phyloP scores from a whole-genome alignment of 2,888 invertebrate species.

The Atethmia centrago region DNA sequence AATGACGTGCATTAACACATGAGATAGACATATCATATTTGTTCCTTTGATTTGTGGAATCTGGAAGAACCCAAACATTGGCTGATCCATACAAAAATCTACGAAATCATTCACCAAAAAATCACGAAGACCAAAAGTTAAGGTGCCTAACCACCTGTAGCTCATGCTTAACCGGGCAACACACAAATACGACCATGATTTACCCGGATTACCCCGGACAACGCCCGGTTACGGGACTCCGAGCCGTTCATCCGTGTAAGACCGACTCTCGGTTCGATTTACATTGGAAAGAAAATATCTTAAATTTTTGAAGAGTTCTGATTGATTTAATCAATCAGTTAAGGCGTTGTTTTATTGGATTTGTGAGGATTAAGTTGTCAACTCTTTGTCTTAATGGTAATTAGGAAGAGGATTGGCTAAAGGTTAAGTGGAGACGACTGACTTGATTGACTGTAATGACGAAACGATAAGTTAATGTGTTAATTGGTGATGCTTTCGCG shows the following conservation, averaged over 20 bases:
- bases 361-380: conserved; percentile 28
- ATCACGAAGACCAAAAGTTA: conserved; percentile 45
- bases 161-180: conserved; percentile 52
- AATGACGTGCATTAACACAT: no score
- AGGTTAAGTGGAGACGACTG: neutral
- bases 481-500: no score
- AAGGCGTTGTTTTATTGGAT: conserved; percentile 23
- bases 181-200: conserved; percentile 60
- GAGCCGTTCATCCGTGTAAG: conserved; percentile 56
- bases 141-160: conserved; percentile 60
- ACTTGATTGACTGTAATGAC: no score
- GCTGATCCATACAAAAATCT: neutral
- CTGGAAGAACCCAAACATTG: no score
- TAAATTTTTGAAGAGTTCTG: conserved; percentile 41
- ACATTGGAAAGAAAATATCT: conserved; percentile 49
- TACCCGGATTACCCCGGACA: conserved; percentile 64
- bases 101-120: conserved; percentile 49
- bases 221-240: conserved; percentile 54
- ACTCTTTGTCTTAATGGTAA: conserved; percentile 34
- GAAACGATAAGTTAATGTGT: no score
- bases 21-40: no score
- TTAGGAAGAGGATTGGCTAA: conserved; percentile 19
- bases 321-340: conserved; percentile 33
- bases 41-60: no score
- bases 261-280: conserved; percentile 51